These are phyloP conservation scores for Rhingia rostrata DNA, from an alignment of 2,888 invertebrate genomes.

Conservation along the genomic window DNA sequence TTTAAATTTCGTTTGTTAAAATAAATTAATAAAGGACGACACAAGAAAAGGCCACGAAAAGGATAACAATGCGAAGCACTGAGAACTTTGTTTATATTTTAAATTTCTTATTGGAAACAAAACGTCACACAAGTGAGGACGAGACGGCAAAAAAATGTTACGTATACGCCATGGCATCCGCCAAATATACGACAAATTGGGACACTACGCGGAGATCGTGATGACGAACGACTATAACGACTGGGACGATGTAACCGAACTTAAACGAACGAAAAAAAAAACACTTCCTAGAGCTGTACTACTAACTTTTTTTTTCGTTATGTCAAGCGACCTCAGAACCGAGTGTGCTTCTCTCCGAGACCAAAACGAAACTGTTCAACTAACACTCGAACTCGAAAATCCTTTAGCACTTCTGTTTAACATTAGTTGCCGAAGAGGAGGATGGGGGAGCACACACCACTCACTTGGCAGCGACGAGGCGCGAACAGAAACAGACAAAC, in stretches of 20 bases:
- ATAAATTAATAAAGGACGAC: background rate
- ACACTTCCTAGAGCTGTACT: background rate
- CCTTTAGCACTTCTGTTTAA: slow-evolving; percentile 43
- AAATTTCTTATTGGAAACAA: slow-evolving; percentile 42
- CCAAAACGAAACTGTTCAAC: slow-evolving; percentile 64
- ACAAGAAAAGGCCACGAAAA: slow-evolving; percentile 7
- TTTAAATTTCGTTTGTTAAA: background rate
- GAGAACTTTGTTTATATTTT: slow-evolving; percentile 48
- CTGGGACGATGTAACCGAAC: slow-evolving; percentile 20
- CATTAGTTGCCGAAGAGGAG: slow-evolving; percentile 13
- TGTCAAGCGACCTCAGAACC: slow-evolving; percentile 19
- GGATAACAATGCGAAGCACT: slow-evolving; percentile 22
- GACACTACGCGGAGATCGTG: slow-evolving; percentile 28
- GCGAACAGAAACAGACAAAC: slow-evolving; percentile 48
- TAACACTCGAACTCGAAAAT: slow-evolving; percentile 52
- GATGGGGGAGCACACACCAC: slow-evolving; percentile 25
- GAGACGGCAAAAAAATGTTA: slow-evolving; percentile 24
- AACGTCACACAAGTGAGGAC: slow-evolving; percentile 24
- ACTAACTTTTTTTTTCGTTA: slow-evolving; percentile 23
- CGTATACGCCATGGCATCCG: slow-evolving; percentile 56
- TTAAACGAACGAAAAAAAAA: background rate
- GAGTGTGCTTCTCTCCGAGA: slow-evolving; percentile 50
- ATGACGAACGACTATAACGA: slow-evolving; percentile 36
- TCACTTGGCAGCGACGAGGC: slow-evolving; percentile 32
- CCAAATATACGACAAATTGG: slow-evolving; percentile 34